A percentile compares a stretch with the other conserved stretches of the same genome.
Conservation (phyloP, 2,113 vertebrate genomes). For the Siniperca knerii region DNA sequence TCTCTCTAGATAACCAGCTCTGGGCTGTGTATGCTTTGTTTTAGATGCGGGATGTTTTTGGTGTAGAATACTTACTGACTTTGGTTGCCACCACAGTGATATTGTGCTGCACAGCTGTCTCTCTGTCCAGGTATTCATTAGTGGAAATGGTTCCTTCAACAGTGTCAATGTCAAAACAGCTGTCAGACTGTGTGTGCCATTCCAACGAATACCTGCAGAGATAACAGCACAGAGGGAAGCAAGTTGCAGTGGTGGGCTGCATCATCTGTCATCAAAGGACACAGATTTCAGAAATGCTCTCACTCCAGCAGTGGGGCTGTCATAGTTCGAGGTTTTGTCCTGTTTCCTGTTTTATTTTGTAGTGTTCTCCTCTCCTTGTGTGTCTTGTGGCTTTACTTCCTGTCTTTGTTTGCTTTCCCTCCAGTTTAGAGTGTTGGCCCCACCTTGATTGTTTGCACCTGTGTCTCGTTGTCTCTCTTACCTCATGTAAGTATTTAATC, state of each 20-base stretch:
- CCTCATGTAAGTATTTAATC: no score
- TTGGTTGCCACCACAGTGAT: constrained; percentile 94
- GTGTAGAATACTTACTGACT: constrained; percentile 92
- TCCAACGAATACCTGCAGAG: constrained; percentile 91
- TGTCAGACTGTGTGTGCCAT: constrained; percentile 88
- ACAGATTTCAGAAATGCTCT: not conserved
- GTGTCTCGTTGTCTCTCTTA: no score
- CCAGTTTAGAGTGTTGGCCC: no score
- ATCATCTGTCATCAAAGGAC: not conserved
- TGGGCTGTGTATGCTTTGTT: not conserved
- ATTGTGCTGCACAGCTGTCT: constrained; percentile 89
- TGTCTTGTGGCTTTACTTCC: no score
- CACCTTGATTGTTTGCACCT: no score
- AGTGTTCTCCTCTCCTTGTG: no score
- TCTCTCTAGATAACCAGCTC: not conserved
- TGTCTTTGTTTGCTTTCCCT: no score
- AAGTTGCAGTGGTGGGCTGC: not conserved
- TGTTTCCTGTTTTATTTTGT: no score
- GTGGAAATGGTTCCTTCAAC: constrained; percentile 92
- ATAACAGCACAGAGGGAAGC: not conserved
- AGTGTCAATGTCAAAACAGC: constrained; percentile 91
- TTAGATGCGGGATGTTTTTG: no score
- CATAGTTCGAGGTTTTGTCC: no score
- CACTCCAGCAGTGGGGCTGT: not conserved
- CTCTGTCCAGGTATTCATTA: constrained; percentile 92